Evolutionary conservation across 2,888 invertebrate genomes (phyloP).

Genomic region (Tachina fera): DNA sequence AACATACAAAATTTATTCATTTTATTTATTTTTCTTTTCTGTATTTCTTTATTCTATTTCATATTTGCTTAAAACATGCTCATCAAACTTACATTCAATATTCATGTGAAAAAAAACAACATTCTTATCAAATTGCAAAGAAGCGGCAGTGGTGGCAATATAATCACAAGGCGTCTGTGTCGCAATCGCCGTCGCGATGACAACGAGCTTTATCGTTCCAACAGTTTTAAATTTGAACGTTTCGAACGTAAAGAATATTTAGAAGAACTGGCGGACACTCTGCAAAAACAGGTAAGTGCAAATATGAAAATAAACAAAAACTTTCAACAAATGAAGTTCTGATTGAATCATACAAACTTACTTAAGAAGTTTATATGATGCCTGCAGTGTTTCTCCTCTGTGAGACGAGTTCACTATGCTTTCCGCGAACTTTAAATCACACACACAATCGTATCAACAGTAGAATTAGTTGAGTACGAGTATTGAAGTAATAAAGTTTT

Average conservation of each 20-base stretch:
- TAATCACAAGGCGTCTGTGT: constrained; percentile 89
- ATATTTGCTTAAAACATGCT: constrained; percentile 44
- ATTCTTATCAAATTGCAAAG: constrained; percentile 49
- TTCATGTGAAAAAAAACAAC: constrained; percentile 11
- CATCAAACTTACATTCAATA: constrained; percentile 17
- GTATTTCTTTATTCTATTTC: constrained; percentile 44
- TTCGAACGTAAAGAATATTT: constrained; percentile 89
- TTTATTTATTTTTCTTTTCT: constrained; percentile 29
- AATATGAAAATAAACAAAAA: constrained; percentile 22
- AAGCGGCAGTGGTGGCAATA: constrained; percentile 81
- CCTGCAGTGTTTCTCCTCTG: neutral
- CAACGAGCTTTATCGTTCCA: constrained; percentile 93
- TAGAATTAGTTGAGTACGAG: constrained; percentile 37
- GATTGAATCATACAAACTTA: constrained; percentile 42
- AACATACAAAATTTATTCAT: constrained; percentile 31
- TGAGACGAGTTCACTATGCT: neutral
- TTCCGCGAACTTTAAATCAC: neutral
- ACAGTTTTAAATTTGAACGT: constrained; percentile 94
- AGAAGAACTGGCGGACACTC: constrained; percentile 85
- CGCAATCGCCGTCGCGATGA: constrained; percentile 89
- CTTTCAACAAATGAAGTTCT: constrained; percentile 20
- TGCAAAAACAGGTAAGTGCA: constrained; percentile 88
- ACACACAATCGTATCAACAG: neutral
- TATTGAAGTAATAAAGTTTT: constrained; percentile 57
- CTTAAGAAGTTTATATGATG: constrained; percentile 10